phyloP scores from a whole-genome alignment of 37 sponge, comb jelly and placozoan species.

The Haliclona indistincta region DNA sequence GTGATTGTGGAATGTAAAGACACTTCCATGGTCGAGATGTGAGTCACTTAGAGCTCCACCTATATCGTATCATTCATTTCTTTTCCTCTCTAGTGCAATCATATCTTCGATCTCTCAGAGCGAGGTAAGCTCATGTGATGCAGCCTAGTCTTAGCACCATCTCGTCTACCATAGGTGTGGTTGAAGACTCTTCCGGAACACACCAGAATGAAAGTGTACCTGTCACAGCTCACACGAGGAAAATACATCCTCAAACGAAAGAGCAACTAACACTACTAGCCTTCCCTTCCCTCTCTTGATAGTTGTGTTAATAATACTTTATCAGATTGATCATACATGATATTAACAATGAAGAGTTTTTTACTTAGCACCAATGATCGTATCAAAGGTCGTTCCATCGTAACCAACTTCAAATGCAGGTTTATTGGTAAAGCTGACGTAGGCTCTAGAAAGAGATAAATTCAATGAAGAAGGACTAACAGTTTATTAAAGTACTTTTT shows the following conservation, averaged over 20 bases:
- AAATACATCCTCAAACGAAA: slow-evolving; percentile 59
- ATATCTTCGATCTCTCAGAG: slow-evolving; percentile 69
- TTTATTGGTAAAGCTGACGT: slow-evolving; percentile 13
- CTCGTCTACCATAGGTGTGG: slow-evolving; percentile 32
- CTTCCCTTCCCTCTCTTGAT: background rate
- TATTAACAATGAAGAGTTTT: background rate
- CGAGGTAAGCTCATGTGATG: slow-evolving; percentile 36
- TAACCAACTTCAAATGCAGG: slow-evolving; percentile 26
- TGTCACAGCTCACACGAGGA: slow-evolving; percentile 62
- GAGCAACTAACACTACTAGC: background rate
- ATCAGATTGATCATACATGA: background rate
- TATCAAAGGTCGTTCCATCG: slow-evolving; percentile 30
- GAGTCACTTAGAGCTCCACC: background rate
- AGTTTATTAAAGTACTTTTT: slow-evolving; percentile 7
- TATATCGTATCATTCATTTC: background rate
- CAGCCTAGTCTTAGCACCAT: background rate
- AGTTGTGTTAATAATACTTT: background rate
- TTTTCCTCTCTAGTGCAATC: slow-evolving; percentile 40
- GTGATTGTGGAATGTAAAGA: slow-evolving; percentile 75
- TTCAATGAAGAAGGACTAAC: too few relatives aligned
- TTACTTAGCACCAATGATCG: background rate
- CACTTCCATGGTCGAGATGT: slow-evolving; percentile 60
- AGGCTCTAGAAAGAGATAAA: slow-evolving; percentile 23
- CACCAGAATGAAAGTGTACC: slow-evolving; percentile 67
- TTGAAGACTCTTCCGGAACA: slow-evolving; percentile 71